Percentiles rank a stretch among this genome's conserved stretches.
Evolutionary conservation across 2,888 invertebrate species (phyloP).

Genomic region (Pachliopta kotzebuea): DNA sequence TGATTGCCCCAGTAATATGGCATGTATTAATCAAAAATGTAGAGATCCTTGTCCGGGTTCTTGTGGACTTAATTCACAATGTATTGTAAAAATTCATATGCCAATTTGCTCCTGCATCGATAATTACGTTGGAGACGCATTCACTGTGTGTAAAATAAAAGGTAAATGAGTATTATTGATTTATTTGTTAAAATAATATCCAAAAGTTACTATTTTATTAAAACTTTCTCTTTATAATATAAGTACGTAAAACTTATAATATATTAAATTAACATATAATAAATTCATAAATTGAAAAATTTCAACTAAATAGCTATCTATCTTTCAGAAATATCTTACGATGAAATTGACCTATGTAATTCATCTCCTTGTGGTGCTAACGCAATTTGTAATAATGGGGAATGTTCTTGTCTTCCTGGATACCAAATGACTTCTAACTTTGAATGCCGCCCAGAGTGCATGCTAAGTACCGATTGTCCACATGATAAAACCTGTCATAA

Average conservation of each 20-base stretch:
- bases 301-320: background rate
- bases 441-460: conserved; percentile 86
- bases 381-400: conserved; percentile 78
- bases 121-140: conserved; percentile 88
- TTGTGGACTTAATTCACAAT: conserved; percentile 84
- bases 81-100: conserved; percentile 85
- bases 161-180: conserved; percentile 55
- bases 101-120: conserved; percentile 87
- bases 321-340: conserved; percentile 50
- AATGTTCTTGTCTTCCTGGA: conserved; percentile 82
- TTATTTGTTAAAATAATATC: background rate
- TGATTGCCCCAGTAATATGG: conserved; percentile 87
- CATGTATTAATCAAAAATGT: conserved; percentile 89
- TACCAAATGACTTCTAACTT: conserved; percentile 84
- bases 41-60: conserved; percentile 90
- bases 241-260: too few species aligned
- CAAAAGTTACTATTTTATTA: background rate
- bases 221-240: background rate
- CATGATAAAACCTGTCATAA: conserved; percentile 83
- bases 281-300: background rate
- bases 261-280: too few species aligned
- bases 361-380: conserved; percentile 85
- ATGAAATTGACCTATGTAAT: conserved; percentile 79
- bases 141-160: conserved; percentile 79
- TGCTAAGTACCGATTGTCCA: conserved; percentile 84